Evolutionary conservation across 2,113 vertebrate species (phyloP).

Genomic region (Alexandromys fortis): DNA sequence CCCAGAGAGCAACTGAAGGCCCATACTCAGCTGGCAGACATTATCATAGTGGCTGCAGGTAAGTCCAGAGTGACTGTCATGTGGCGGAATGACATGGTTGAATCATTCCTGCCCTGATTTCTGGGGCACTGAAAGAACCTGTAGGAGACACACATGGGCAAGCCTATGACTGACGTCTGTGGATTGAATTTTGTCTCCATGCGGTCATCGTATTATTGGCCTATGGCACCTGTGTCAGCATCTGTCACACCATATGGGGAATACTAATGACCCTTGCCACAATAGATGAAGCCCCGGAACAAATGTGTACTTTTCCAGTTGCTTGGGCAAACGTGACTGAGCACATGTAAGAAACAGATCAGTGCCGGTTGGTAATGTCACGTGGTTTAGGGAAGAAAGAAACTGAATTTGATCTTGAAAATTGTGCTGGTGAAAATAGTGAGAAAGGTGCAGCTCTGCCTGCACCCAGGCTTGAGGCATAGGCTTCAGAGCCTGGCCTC

Average conservation of each 20-base stretch:
- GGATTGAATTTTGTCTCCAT: not conserved
- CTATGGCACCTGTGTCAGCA: not conserved
- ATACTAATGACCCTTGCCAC: not conserved
- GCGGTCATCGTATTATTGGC: not conserved
- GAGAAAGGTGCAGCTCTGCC: not conserved
- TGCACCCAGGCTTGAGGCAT: not conserved
- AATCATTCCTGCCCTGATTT: not conserved
- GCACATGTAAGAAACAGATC: not conserved
- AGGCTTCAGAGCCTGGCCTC: not conserved
- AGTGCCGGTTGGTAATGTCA: not conserved
- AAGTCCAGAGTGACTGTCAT: conserved; percentile 45
- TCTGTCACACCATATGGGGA: not conserved
- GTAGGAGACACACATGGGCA: not conserved
- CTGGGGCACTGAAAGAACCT: not conserved
- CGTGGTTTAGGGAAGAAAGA: not conserved
- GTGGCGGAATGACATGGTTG: not conserved
- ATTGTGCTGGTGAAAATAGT: not conserved
- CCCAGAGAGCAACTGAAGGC: conserved; percentile 91
- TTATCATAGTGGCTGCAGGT: conserved; percentile 93
- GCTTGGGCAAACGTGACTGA: not conserved
- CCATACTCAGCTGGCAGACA: conserved; percentile 89
- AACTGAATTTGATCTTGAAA: not conserved
- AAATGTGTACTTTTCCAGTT: not conserved
- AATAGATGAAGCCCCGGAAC: not conserved
- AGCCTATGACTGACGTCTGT: not conserved